Percentiles rank a stretch among this genome's conserved stretches.
These are phyloP conservation scores for Thermophis baileyi DNA, from an alignment of 2,113 vertebrate species.

Conservation along the genomic window DNA sequence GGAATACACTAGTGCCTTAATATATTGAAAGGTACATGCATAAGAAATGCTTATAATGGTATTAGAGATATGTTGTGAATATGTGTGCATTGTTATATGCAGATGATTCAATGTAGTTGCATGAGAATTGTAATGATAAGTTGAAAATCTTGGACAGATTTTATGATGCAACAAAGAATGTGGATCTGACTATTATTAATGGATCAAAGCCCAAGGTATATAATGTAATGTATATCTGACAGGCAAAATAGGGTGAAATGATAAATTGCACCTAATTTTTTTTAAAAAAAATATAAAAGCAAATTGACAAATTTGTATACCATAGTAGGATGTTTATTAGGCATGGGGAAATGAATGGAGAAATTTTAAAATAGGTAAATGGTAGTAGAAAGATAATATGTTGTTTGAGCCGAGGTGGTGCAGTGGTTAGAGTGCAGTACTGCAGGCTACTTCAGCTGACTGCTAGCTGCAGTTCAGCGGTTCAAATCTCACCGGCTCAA, in stretches of 20 bases:
- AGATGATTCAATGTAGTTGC: not conserved
- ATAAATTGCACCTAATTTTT: not conserved
- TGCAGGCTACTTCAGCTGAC: too few species aligned
- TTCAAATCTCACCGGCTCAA: too few species aligned
- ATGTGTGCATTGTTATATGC: not conserved
- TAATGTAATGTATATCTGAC: not conserved
- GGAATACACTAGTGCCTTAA: not conserved
- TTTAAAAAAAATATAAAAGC: not conserved
- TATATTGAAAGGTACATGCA: not conserved
- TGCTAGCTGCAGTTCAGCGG: too few species aligned
- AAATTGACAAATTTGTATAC: not conserved
- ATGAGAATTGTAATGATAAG: not conserved
- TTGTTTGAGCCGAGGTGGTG: too few species aligned
- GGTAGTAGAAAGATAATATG: not conserved
- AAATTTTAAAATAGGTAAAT: not conserved
- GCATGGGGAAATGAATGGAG: not conserved
- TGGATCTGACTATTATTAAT: not conserved
- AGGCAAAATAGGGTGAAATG: not conserved
- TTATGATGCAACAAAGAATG: not conserved
- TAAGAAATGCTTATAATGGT: not conserved
- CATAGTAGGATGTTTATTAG: not conserved
- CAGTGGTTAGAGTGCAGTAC: too few species aligned
- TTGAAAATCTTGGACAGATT: not conserved
- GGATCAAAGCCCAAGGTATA: not conserved
- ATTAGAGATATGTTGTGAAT: not conserved